Evolutionary conservation across 2,888 invertebrate species (phyloP), one percentile per base, ranked within the genome.

Genomic region (Fragum fragum): DNA sequence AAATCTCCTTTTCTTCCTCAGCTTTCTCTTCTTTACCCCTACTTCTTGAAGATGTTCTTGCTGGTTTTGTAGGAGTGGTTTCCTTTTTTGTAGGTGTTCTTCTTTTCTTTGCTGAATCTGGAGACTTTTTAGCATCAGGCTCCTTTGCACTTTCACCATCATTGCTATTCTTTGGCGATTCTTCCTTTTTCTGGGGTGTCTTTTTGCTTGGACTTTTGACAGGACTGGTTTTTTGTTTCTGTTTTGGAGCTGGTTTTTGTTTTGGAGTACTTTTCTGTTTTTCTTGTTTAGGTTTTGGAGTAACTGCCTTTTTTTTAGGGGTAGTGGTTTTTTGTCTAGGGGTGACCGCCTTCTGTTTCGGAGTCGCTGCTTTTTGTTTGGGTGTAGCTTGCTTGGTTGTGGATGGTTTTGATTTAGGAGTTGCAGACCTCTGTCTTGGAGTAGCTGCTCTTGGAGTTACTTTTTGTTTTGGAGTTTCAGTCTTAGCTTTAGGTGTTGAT

Each of bases 371-470:
- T 52, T 83, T 85, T 57, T 71, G 68, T 76, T 84, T 79, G 29
- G 81, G 80, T 18, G 80, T 74, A 11, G 72, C 72, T 57, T 71
- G 68, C 73, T 84, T 79, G 29, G 81, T 78, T 18, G 80, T 74
- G 6, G 72, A 69, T 36, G 26, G 84, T 81, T 16, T 29, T 57
- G 75, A 72, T 73, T 52, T 63, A 32, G 57, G 73, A 47, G 57
- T 73, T 26, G 55, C 68, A 53, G 73, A 70, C 47, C 76, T 81
- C 16, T 68, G 69, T 72, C 82, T 80, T 7, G 83, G 81, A 26
- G 81, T 81, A 70, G 63, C 78, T 32, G 53, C 71, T 73, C 77
- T 83, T 14, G 83, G 83, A 7, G 86, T 80, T 28, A 28, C 73
- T 23, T 47, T 66, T 36, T 57, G 57, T 36, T 73, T 85, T 59